Percentiles rank a stretch among this genome's conserved stretches.
These are phyloP conservation scores for Aromia moschata DNA, from an alignment of 2,888 invertebrate genomes.

Conservation along the genomic window DNA sequence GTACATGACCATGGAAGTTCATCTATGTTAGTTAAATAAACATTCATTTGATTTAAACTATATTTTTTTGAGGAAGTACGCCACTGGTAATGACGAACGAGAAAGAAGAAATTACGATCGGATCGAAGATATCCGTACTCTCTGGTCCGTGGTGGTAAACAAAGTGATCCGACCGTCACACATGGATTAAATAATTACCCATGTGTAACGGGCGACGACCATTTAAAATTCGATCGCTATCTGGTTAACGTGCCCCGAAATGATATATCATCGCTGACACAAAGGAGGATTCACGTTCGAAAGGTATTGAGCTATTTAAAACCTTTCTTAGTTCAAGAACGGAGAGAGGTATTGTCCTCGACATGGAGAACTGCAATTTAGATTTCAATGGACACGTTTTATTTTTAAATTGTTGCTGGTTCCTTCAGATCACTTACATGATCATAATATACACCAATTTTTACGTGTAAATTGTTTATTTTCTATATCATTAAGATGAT, in stretches of 20 bases:
- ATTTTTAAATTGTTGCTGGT: too few species aligned
- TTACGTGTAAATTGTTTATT: too few species aligned
- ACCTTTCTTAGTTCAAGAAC: too few species aligned
- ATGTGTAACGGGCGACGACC: conserved; percentile 29
- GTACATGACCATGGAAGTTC: too few species aligned
- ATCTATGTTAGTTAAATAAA: too few species aligned
- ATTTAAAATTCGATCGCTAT: conserved; percentile 4
- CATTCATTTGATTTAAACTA: conserved; percentile 24
- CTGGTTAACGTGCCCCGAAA: not conserved
- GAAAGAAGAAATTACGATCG: conserved; percentile 21
- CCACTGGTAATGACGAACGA: conserved; percentile 20
- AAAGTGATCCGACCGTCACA: conserved; percentile 28
- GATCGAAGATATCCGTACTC: conserved; percentile 16
- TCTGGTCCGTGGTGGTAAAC: conserved; percentile 28
- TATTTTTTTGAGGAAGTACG: conserved; percentile 10
- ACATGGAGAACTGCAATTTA: too few species aligned
- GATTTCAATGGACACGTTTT: too few species aligned
- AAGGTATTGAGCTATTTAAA: too few species aligned
- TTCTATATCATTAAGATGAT: too few species aligned
- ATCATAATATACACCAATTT: too few species aligned
- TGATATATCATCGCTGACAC: conserved; percentile 10
- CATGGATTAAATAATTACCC: conserved; percentile 27
- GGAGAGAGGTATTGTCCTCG: too few species aligned
- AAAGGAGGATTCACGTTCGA: not conserved
- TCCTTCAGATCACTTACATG: too few species aligned